These are phyloP conservation scores for Enteromius mattozi DNA, from an alignment of 2,797 vertebrate genomes.

Conservation along the genomic window DNA sequence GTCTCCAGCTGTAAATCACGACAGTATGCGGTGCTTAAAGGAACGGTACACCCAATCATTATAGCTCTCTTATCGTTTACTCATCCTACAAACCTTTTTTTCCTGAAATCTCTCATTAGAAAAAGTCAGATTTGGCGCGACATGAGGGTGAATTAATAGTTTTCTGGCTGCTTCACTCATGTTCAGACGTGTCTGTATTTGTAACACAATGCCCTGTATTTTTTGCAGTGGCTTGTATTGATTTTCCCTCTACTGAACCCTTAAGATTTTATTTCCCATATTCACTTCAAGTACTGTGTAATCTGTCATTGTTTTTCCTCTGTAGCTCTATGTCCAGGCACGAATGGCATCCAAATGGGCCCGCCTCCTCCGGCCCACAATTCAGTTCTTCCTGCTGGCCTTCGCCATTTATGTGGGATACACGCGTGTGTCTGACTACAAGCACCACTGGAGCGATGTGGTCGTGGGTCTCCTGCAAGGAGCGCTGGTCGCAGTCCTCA, in stretches of 20 bases:
- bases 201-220: background rate
- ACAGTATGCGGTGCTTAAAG: background rate
- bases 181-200: slow-evolving; percentile 36
- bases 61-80: background rate
- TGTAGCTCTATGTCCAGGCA: slow-evolving; percentile 93
- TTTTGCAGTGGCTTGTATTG: background rate
- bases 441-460: slow-evolving; percentile 95
- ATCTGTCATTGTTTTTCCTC: background rate
- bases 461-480: slow-evolving; percentile 92
- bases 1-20: background rate
- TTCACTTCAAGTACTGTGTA: background rate
- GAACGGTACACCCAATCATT: background rate
- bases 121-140: background rate
- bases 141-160: background rate
- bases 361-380: slow-evolving; percentile 87
- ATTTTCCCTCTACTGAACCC: background rate
- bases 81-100: background rate
- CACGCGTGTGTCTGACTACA: slow-evolving; percentile 91
- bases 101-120: too few species aligned
- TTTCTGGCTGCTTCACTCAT: background rate
- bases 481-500: slow-evolving; percentile 87
- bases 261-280: background rate
- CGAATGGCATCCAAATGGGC: slow-evolving; percentile 90
- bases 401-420: slow-evolving; percentile 93
- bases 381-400: slow-evolving; percentile 92